Evolutionary conservation across 2,888 invertebrate genomes (phyloP).

Genomic region (Stegophylla sp.): DNA sequence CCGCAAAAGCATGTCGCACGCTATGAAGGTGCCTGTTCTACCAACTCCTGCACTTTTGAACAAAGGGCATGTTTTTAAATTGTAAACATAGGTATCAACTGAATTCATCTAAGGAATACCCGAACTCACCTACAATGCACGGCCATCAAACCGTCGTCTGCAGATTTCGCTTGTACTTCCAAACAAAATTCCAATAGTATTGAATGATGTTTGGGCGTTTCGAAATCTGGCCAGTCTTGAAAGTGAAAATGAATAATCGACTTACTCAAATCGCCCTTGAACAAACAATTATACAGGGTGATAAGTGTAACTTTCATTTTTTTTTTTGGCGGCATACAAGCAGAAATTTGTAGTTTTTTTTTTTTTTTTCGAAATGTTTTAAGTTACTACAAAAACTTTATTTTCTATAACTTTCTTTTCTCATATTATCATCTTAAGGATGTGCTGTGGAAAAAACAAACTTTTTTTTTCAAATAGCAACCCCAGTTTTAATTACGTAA

Average conservation of each 20-base stretch:
- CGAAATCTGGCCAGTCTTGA: constrained; percentile 58
- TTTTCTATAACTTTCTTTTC: no score
- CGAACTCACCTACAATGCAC: constrained; percentile 53
- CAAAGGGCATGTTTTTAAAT: neutral
- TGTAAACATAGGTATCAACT: no score
- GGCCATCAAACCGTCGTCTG: constrained; percentile 8
- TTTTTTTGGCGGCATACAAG: no score
- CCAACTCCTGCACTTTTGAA: constrained; percentile 54
- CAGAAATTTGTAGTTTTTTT: no score
- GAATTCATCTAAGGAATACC: no score
- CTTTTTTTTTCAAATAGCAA: no score
- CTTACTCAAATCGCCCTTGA: constrained; percentile 25
- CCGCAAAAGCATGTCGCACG: constrained; percentile 43
- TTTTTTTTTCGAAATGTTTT: no score
- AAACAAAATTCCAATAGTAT: constrained; percentile 25
- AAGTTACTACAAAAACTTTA: no score
- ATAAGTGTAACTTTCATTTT: no score
- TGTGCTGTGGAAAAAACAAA: no score
- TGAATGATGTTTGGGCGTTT: constrained; percentile 22
- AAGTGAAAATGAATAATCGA: constrained; percentile 54
- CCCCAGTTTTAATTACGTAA: no score
- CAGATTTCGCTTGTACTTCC: constrained; percentile 7
- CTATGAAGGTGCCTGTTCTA: constrained; percentile 56
- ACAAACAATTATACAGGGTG: neutral
- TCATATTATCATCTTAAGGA: no score